Base-by-base conservation (phyloP, 2,888 invertebrate genomes). In the Orthosia incerta region DNA sequence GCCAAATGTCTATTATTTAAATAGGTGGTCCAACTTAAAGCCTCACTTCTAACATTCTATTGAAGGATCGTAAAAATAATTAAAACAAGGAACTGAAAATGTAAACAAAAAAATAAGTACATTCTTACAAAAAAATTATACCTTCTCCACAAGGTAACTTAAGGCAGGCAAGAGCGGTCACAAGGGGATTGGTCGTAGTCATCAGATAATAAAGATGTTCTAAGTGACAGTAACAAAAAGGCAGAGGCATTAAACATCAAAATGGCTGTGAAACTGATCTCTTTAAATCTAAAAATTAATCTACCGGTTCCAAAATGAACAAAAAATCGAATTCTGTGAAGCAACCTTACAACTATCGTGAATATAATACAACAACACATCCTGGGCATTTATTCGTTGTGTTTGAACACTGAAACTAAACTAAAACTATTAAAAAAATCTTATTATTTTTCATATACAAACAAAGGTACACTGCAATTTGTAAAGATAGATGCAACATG, bases 91-190 rank as follows among this genome's bases (percentile, higher is more conserved):
- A 73, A 82, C 68, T 61, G 69, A 82, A 76, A 86, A 87, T 73
- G 75, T 62, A 83, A 86, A 75, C 65, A 80, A 79, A 88, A 84
- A 87, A 83, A 82, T 87, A 89, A 89, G 87, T 91, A 93, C 90
- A 91, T 91, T 92, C 91, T 89, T 91, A 89, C 64, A 71, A 84
- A 60, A 85, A 87, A 80, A 83, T 88, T 11, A 87, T 86, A 89
- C 90, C 89, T 91, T 90, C 87, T 85, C 83, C 89, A 84, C 86
- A 90, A 92, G 91, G 91, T 93, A 93, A 93, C 89, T 86, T 86
- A 89, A 72, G 86, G 90, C 91, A 93, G 94, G 95, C 95, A 95
- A 95, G 95, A 94, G 92, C 88, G 82, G 88, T 91, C 82, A 89
- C 87, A 86, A 85, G 87, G 87, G 87, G 84, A 86, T 89, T 85